These are phyloP conservation scores for Barypeithes pellucidus DNA, from an alignment of 2,888 invertebrate genomes.

Conservation along the genomic window DNA sequence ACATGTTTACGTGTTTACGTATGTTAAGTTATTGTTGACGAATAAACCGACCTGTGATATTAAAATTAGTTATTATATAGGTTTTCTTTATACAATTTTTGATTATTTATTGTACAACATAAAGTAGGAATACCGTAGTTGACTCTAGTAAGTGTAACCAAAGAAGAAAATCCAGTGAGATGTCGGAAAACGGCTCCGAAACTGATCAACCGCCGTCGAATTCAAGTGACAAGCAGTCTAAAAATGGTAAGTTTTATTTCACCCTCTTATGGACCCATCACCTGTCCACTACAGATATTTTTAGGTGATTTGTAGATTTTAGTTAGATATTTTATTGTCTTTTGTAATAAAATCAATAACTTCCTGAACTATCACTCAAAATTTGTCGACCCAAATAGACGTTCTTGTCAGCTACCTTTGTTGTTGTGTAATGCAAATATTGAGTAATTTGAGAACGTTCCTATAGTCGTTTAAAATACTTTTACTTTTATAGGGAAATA, in stretches of 20 bases:
- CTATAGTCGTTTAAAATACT: constrained; percentile 9
- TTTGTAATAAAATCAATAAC: constrained; percentile 45
- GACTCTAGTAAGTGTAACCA: constrained; percentile 61
- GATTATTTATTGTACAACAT: constrained; percentile 65
- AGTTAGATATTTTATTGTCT: constrained; percentile 23
- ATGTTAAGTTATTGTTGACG: constrained; percentile 66
- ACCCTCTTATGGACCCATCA: constrained; percentile 23
- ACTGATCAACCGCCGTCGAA: constrained; percentile 60
- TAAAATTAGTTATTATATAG: constrained; percentile 66
- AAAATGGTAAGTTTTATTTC: constrained; percentile 61
- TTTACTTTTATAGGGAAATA: not conserved
- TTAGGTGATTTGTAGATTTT: constrained; percentile 4
- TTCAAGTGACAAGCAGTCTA: constrained; percentile 60
- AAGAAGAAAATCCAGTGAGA: constrained; percentile 59
- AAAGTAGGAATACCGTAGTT: constrained; percentile 59
- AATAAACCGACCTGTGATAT: constrained; percentile 67
- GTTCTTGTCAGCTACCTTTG: constrained; percentile 47
- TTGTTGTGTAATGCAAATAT: constrained; percentile 48
- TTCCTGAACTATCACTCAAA: constrained; percentile 35
- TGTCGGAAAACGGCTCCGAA: constrained; percentile 63
- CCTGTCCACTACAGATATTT: constrained; percentile 4
- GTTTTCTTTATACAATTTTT: constrained; percentile 65
- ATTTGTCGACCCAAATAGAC: constrained; percentile 46
- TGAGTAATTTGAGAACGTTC: constrained; percentile 39
- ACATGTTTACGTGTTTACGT: constrained; percentile 64